Evolutionary conservation across 2,888 invertebrate genomes (phyloP), one percentile per base, ranked within the genome.

Genomic region (Carabus problematicus): DNA sequence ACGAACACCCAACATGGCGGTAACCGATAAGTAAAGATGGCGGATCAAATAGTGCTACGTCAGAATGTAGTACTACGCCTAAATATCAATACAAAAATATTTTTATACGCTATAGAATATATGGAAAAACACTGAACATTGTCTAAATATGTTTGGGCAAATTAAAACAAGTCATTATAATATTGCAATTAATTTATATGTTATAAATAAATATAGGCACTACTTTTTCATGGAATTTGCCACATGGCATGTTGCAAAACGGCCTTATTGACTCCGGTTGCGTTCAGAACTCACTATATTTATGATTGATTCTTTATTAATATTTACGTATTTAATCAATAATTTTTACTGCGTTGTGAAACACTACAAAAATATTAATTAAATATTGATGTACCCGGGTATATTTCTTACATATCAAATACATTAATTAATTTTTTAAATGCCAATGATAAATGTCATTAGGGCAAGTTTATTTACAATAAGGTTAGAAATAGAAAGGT

Each of bases 1-100:
- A 62, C 69, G 55, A 61, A 69, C 69, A 69, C 62, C 61, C 69
- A 69, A 69, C 69, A 69, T 69, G 69, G 69, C 69, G 69, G 54
- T 55, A 62, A 62, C 69, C 69, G 69, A 69, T 69, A 55, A 16
- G 16, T 43, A 14, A 69, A 69, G 61, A 69, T 67, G 67, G 67
- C 52, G 52, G 54, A 52, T 45, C 55, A 64, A 64, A 43, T 60
- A 60, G 60, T 67, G 67, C 67, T 42, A 67, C 67, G 67, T 67
- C 67, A 67, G 59, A 59, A 60, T 54, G 67, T 67, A 58, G 8
- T 40, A 59, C 59, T 9, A 39, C 67, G 59, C 52, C n/a, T 11
- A 39, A 18, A 52, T 29, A 29, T 29, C 29, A 29, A 29, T 29
- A 29, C 29, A 6, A 29, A 29, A 29, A 29, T 29, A 29, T 29